Percentiles rank a stretch among this genome's conserved stretches.
phyloP scores from a whole-genome alignment of 1,140 invertebrate species.

The Ctenoplectra terminalis region DNA sequence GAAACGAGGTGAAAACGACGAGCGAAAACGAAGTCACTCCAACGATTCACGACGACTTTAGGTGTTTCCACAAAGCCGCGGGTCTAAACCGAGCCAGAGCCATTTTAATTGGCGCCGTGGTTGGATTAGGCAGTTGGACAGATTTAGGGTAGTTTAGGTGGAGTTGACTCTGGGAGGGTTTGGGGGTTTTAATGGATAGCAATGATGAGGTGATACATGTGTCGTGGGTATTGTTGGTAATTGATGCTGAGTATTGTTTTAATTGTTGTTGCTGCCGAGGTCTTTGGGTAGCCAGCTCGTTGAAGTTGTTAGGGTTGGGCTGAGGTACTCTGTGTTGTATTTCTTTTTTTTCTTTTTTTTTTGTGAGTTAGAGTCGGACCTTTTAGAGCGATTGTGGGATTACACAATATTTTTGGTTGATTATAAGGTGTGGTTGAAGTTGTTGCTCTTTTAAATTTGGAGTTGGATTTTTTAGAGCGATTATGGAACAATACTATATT shows the following conservation, averaged over 20 bases:
- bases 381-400: too few species aligned
- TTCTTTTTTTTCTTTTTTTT: background rate
- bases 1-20: constrained; percentile 32
- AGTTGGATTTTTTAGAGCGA: too few species aligned
- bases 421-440: too few species aligned
- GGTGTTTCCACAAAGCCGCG: background rate
- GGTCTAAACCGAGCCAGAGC: background rate
- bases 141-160: background rate
- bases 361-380: too few species aligned
- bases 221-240: background rate
- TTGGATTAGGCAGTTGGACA: background rate
- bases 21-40: constrained; percentile 25
- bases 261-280: background rate
- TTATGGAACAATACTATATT: too few species aligned
- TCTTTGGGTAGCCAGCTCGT: background rate
- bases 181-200: background rate
- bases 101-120: constrained; percentile 11
- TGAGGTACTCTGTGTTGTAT: background rate
- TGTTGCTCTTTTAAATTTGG: too few species aligned
- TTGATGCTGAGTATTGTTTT: background rate
- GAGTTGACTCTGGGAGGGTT: background rate
- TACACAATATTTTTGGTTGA: too few species aligned
- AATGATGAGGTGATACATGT: background rate
- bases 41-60: background rate
- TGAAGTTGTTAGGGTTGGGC: background rate